phyloP scores from a whole-genome alignment of 2,113 vertebrate genomes.

The Spilogale gracilis region DNA sequence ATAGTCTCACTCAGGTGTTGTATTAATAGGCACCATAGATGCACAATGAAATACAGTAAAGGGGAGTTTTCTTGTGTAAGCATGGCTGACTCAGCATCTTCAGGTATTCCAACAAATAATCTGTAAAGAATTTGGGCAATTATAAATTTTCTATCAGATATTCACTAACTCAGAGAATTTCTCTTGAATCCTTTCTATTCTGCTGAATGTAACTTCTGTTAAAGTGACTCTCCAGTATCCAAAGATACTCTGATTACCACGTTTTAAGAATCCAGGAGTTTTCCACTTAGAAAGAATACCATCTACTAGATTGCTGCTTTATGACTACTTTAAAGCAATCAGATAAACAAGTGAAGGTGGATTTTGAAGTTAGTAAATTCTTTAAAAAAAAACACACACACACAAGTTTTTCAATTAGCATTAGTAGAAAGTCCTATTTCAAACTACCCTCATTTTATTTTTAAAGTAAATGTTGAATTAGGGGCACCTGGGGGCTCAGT shows the following conservation, averaged over 20 bases:
- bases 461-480: neutral
- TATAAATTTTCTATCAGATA: constrained; percentile 37
- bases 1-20: constrained; percentile 54
- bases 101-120: constrained; percentile 37
- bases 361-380: neutral
- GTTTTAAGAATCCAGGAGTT: neutral
- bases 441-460: neutral
- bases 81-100: constrained; percentile 49
- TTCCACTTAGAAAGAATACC: neutral
- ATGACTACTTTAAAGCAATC: neutral
- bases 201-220: constrained; percentile 24
- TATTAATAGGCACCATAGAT: constrained; percentile 57
- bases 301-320: neutral
- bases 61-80: constrained; percentile 33
- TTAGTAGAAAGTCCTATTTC: neutral
- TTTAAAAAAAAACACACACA: neutral
- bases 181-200: constrained; percentile 3
- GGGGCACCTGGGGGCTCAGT: neutral
- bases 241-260: neutral
- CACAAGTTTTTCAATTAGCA: neutral
- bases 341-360: neutral
- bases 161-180: constrained; percentile 27
- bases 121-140: constrained; percentile 40
- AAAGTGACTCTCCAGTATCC: neutral
- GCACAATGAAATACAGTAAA: constrained; percentile 35